Percentiles rank a stretch among this genome's conserved stretches.
These are phyloP conservation scores for Sarcophaga rosellei DNA, from an alignment of 2,888 invertebrate species.

Conservation along the genomic window DNA sequence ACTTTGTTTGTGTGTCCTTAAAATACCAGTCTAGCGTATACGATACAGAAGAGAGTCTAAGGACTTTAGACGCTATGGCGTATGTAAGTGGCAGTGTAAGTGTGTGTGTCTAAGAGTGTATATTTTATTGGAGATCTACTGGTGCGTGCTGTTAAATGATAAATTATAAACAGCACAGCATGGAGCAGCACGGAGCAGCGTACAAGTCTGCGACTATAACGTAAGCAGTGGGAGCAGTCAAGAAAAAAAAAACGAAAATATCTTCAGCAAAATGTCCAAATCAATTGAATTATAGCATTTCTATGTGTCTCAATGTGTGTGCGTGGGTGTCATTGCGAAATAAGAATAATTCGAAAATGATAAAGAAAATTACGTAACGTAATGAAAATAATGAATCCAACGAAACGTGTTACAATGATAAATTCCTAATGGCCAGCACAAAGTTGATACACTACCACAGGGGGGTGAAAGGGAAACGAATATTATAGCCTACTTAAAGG, in stretches of 20 bases:
- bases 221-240: neutral
- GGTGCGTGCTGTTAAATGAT: conserved; percentile 53
- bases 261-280: conserved; percentile 6
- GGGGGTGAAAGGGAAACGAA: neutral
- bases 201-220: too few species aligned
- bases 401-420: conserved; percentile 57
- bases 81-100: neutral
- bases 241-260: neutral
- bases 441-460: neutral
- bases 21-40: conserved; percentile 11
- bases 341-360: conserved; percentile 63
- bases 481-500: neutral
- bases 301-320: conserved; percentile 22
- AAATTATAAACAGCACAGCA: conserved; percentile 45
- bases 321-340: conserved; percentile 44
- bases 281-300: conserved; percentile 59
- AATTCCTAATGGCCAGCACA: conserved; percentile 3
- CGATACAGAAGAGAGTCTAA: neutral
- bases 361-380: conserved; percentile 46
- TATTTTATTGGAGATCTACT: conserved; percentile 28
- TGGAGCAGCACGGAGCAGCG: neutral
- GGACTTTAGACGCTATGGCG: neutral
- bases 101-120: neutral
- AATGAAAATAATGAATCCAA: conserved; percentile 44
- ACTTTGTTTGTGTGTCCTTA: conserved; percentile 35